phyloP scores from a whole-genome alignment of 2,113 vertebrate species.

The Turdus rufiventris region DNA sequence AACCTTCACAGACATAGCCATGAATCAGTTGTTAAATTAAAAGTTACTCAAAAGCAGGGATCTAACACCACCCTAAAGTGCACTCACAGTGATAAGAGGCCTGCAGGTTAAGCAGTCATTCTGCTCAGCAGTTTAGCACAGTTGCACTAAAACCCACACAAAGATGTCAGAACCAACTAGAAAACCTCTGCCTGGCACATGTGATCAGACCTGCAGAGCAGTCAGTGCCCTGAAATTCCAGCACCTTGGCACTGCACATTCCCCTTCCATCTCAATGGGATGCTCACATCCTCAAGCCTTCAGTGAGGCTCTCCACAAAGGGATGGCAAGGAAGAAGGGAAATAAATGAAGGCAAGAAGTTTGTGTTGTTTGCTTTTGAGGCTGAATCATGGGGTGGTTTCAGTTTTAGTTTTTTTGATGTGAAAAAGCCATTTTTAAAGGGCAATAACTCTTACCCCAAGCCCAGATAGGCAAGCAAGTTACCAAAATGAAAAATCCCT shows the following conservation, averaged over 20 bases:
- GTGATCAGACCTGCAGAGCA: not conserved
- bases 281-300: not conserved
- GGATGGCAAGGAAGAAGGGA: not conserved
- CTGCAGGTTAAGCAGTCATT: not conserved
- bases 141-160: not conserved
- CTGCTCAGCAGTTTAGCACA: constrained; percentile 11
- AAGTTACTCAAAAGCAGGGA: not conserved
- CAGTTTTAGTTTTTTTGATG: not conserved
- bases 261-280: not conserved
- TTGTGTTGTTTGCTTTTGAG: not conserved
- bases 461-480: not conserved
- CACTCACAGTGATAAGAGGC: not conserved
- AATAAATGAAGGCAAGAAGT: not conserved
- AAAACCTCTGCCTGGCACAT: not conserved
- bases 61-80: not conserved
- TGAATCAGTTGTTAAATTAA: not conserved
- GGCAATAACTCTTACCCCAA: not conserved
- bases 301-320: not conserved
- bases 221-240: not conserved
- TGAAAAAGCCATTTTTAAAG: not conserved
- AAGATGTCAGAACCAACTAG: not conserved
- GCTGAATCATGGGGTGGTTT: not conserved
- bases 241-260: not conserved
- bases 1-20: not conserved
- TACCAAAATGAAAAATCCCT: not conserved